Evolutionary conservation across 2,888 invertebrate species (phyloP).

Genomic region (Cheiracanthium punctorium): DNA sequence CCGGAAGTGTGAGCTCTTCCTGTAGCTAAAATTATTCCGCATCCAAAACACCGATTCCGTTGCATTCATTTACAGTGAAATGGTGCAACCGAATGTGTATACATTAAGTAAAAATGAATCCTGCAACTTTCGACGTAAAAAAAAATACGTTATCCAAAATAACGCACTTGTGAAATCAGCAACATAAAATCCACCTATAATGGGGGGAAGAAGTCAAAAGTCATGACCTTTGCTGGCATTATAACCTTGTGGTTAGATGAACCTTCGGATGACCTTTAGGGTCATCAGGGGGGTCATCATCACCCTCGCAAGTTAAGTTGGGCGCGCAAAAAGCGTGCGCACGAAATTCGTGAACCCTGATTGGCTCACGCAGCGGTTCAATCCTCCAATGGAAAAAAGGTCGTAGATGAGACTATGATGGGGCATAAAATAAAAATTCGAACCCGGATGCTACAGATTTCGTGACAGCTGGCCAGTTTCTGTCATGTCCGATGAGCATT

Average conservation of each 20-base stretch:
- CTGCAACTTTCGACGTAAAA: no score
- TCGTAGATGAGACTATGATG: background rate
- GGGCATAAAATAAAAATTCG: background rate
- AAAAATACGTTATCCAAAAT: no score
- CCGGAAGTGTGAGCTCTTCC: no score
- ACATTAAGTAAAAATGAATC: no score
- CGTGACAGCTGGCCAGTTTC: background rate
- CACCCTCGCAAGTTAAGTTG: background rate
- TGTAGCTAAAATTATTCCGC: no score
- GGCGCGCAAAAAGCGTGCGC: background rate
- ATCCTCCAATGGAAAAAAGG: background rate
- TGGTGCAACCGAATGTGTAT: no score
- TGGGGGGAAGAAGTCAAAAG: background rate
- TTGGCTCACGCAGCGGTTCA: background rate
- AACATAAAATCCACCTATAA: background rate
- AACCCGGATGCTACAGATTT: background rate
- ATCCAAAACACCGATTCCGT: no score
- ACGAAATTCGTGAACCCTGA: conserved; percentile 1
- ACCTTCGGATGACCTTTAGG: background rate
- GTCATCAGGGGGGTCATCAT: conserved; percentile 6
- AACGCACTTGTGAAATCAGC: no score
- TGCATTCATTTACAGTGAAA: no score
- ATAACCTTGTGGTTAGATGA: conserved; percentile 3
- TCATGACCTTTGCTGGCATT: background rate
- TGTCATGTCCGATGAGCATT: background rate